Conservation (phyloP, 2,113 vertebrate genomes). For the Sylvia atricapilla region DNA sequence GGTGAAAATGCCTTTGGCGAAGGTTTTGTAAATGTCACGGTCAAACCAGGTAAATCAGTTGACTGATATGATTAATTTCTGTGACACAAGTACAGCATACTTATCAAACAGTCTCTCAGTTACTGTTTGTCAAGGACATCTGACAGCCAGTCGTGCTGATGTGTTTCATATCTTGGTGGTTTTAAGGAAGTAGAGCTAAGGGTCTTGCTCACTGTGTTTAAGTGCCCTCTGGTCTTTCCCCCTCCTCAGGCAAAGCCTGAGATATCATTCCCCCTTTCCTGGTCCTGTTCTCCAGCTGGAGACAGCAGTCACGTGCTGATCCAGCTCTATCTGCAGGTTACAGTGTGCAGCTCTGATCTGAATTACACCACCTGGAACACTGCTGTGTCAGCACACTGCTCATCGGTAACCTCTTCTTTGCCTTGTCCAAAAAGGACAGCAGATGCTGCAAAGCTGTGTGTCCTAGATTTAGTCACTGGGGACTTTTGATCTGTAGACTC, state of each 20-base stretch:
- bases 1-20: conserved; percentile 77
- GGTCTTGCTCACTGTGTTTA: background rate
- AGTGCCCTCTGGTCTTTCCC: background rate
- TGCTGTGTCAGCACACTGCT: background rate
- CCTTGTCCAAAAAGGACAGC: background rate
- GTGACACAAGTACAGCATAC: background rate
- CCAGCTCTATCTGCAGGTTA: rapidly evolving
- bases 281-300: background rate
- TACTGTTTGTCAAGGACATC: background rate
- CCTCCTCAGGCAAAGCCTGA: background rate
- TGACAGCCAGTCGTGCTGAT: background rate
- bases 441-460: background rate
- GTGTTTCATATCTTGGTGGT: background rate
- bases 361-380: background rate
- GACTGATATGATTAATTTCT: background rate
- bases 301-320: background rate
- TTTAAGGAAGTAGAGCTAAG: background rate
- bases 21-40: conserved; percentile 78
- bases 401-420: background rate
- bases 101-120: background rate
- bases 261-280: background rate
- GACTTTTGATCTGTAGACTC: background rate
- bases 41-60: conserved; percentile 74
- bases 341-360: background rate
- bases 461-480: background rate